phyloP scores from a whole-genome alignment of 2,113 vertebrate genomes.

The Rutilus rutilus region DNA sequence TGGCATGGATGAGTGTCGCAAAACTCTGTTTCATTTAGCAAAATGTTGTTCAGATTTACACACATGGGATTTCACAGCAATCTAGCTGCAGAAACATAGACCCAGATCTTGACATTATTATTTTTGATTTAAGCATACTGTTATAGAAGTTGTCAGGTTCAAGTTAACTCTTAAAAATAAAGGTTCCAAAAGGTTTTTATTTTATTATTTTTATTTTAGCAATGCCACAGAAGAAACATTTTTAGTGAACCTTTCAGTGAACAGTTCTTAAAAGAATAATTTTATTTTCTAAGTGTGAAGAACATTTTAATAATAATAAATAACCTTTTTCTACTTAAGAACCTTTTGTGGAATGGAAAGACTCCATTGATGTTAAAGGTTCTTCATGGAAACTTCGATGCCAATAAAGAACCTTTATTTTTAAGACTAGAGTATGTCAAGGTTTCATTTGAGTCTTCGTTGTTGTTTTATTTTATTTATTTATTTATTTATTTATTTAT shows the following conservation, averaged over 20 bases:
- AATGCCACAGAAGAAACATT: too few species aligned
- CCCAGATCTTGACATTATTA: not conserved
- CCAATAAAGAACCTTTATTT: not conserved
- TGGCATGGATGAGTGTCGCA: conserved; percentile 9
- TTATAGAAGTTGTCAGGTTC: not conserved
- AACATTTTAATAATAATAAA: not conserved
- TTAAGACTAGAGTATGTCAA: not conserved
- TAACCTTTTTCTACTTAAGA: not conserved
- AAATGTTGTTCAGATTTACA: conserved; percentile 21
- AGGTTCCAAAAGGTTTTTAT: too few species aligned
- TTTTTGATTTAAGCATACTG: not conserved
- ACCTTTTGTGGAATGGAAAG: not conserved
- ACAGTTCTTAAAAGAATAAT: too few species aligned
- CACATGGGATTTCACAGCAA: not conserved
- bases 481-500: not conserved
- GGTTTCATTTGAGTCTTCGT: not conserved
- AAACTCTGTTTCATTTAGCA: not conserved
- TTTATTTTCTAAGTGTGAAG: too few species aligned
- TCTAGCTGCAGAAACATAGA: not conserved
- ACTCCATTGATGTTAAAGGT: not conserved
- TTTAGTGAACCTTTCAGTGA: too few species aligned
- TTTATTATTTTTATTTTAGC: too few species aligned
- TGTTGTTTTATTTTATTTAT: not conserved
- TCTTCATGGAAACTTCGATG: not conserved
- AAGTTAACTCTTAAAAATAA: not conserved